Conservation (phyloP, 1,140 invertebrate genomes). For the Tetragnatha versicolor region DNA sequence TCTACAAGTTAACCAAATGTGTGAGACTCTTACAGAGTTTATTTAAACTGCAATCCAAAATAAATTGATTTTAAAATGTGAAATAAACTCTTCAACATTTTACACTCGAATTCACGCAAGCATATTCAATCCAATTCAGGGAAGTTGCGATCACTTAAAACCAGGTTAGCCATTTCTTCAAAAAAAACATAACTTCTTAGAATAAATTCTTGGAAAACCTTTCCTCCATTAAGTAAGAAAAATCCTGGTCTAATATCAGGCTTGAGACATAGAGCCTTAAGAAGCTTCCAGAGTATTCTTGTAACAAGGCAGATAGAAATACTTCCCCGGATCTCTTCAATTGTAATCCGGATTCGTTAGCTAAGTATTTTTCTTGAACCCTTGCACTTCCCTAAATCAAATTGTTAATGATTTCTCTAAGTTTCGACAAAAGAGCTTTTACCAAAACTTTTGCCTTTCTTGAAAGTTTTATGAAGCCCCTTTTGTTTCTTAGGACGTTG, state of each 20-base stretch:
- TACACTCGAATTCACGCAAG: too few relatives aligned
- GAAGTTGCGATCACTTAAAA: slow-evolving; percentile 18
- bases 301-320: slow-evolving; percentile 10
- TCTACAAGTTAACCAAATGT: too few relatives aligned
- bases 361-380: slow-evolving; percentile 35
- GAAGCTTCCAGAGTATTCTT: slow-evolving; percentile 2
- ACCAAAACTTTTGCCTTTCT: slow-evolving; percentile 16
- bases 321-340: slow-evolving; percentile 31
- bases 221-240: slow-evolving; percentile 22
- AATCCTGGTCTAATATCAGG: not conserved
- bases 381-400: slow-evolving; percentile 53
- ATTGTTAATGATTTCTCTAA: slow-evolving; percentile 53
- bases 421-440: not conserved
- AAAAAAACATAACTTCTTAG: too few relatives aligned
- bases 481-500: slow-evolving; percentile 4
- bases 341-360: slow-evolving; percentile 45
- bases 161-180: not conserved
- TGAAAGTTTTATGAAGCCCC: slow-evolving; percentile 10
- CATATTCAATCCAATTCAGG: too few relatives aligned
- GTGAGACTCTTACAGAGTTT: too few relatives aligned
- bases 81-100: too few relatives aligned
- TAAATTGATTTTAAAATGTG: too few relatives aligned
- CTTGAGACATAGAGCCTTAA: too few relatives aligned
- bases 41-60: too few relatives aligned
- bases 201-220: not conserved